Percentiles rank a stretch among this genome's conserved stretches.
phyloP scores from a whole-genome alignment of 1,140 invertebrate species.

The Venustaconcha ellipsiformis region DNA sequence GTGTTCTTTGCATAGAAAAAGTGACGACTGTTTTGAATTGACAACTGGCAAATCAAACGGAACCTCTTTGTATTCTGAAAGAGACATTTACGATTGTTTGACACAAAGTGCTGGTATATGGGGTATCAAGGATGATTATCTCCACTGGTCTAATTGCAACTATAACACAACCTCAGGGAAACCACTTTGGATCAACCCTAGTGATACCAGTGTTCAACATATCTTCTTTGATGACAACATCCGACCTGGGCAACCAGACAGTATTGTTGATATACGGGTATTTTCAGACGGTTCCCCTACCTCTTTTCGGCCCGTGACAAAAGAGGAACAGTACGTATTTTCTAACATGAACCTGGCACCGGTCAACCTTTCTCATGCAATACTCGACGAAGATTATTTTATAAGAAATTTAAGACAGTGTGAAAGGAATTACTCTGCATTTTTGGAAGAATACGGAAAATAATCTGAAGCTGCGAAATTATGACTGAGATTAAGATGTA shows the following conservation, averaged over 20 bases:
- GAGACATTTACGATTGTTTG: constrained; percentile 18
- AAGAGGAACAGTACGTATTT: constrained; percentile 13
- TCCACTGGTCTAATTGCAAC: constrained; percentile 10
- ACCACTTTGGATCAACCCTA: constrained; percentile 19
- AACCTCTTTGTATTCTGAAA: not conserved
- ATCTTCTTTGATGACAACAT: constrained; percentile 32
- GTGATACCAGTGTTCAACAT: constrained; percentile 15
- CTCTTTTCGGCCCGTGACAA: constrained; percentile 6
- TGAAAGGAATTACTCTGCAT: constrained; percentile 20
- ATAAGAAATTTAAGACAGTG: constrained; percentile 13
- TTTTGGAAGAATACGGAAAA: too few relatives aligned
- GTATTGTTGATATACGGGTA: constrained; percentile 25
- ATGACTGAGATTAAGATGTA: too few relatives aligned
- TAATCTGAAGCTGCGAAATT: too few relatives aligned
- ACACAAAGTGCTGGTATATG: constrained; percentile 8
- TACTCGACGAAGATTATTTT: constrained; percentile 28
- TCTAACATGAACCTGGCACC: constrained; percentile 28
- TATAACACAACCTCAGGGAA: constrained; percentile 20
- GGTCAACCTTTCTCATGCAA: constrained; percentile 24
- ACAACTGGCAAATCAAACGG: not conserved
- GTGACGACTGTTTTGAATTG: not conserved
- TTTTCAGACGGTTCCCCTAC: not conserved
- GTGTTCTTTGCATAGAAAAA: not conserved
- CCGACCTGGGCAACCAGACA: constrained; percentile 22
- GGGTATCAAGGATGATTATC: constrained; percentile 15